Evolutionary conservation across 2,797 vertebrate species (phyloP).

Genomic region (Enteromius anoplus): DNA sequence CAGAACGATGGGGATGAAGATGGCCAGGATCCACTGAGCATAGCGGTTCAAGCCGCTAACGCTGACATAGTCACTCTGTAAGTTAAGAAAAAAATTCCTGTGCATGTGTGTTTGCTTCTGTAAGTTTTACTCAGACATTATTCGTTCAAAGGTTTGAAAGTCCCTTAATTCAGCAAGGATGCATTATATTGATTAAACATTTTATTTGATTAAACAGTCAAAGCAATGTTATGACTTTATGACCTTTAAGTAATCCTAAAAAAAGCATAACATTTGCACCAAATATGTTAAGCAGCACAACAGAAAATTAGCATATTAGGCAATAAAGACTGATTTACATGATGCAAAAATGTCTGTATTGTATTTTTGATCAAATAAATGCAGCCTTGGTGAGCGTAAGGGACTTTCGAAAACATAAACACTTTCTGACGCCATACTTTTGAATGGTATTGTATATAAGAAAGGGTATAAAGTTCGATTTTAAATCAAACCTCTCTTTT

Average conservation of each 20-base stretch:
- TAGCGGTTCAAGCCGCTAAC: slow-evolving; percentile 93
- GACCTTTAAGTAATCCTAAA: neutral
- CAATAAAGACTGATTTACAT: neutral
- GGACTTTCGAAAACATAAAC: neutral
- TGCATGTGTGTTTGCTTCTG: neutral
- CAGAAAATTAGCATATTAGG: neutral
- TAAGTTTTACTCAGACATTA: neutral
- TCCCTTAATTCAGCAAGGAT: neutral
- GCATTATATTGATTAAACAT: neutral
- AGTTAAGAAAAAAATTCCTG: slow-evolving; percentile 56
- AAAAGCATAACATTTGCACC: neutral
- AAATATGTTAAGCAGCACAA: neutral
- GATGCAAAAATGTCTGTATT: neutral
- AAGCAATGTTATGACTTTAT: neutral
- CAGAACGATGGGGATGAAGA: slow-evolving; percentile 89
- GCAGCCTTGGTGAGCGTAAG: neutral
- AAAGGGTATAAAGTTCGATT: too few species aligned
- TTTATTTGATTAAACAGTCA: neutral
- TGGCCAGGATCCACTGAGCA: slow-evolving; percentile 91
- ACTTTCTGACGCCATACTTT: neutral
- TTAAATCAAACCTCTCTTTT: neutral
- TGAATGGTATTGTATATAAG: too few species aligned
- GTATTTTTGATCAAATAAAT: neutral
- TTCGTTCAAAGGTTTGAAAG: neutral
- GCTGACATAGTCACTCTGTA: slow-evolving; percentile 97